These are phyloP conservation scores for Pomatorhinus ruficollis DNA, from an alignment of 2,113 vertebrate species.

Conservation along the genomic window DNA sequence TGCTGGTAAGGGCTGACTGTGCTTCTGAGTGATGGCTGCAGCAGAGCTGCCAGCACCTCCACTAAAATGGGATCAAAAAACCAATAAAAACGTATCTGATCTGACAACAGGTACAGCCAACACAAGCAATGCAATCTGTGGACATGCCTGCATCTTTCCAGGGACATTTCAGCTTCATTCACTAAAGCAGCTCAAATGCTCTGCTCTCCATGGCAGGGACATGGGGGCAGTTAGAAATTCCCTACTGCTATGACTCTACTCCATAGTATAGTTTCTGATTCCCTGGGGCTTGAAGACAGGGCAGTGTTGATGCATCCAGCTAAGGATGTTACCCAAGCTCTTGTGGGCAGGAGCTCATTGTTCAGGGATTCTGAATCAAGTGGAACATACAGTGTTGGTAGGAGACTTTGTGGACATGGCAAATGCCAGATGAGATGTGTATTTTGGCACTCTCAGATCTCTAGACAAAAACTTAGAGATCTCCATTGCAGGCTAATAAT, in stretches of 20 bases:
- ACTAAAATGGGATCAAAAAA: not conserved
- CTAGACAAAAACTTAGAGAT: not conserved
- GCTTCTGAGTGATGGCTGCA: not conserved
- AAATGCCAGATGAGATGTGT: not conserved
- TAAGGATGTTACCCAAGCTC: not conserved
- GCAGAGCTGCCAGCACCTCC: not conserved
- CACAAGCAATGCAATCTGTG: not conserved
- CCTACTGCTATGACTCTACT: not conserved
- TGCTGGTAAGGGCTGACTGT: not conserved
- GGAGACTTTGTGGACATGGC: not conserved
- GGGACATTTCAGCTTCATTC: not conserved
- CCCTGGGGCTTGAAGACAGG: not conserved
- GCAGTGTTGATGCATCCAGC: not conserved
- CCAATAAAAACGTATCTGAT: not conserved
- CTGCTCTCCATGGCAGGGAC: not conserved
- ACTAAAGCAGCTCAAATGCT: not conserved
- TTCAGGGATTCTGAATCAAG: not conserved
- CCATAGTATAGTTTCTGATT: not conserved
- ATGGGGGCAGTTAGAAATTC: not conserved
- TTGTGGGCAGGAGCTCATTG: not conserved
- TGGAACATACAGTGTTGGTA: not conserved
- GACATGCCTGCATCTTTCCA: not conserved
- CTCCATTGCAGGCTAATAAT: not conserved
- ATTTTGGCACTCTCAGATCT: fast-evolving
- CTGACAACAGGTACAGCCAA: not conserved